These are phyloP conservation scores for Torymus tubicola DNA, from an alignment of 2,888 invertebrate genomes.

Conservation along the genomic window DNA sequence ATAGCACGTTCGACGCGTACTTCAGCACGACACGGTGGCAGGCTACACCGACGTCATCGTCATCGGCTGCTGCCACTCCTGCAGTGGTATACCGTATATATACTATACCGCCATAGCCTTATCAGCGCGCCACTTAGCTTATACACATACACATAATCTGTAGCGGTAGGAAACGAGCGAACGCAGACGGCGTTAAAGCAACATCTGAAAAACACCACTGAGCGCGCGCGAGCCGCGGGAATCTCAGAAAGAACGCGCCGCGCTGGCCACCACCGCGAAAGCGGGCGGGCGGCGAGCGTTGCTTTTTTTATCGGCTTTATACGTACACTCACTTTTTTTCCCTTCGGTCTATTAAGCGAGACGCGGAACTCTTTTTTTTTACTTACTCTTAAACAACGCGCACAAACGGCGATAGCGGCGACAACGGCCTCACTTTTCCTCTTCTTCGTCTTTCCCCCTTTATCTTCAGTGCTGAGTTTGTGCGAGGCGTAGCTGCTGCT, in stretches of 20 bases:
- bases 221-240: not conserved
- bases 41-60: not conserved
- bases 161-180: no score
- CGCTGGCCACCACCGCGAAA: not conserved
- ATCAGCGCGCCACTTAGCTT: no score
- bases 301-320: constrained; percentile 32
- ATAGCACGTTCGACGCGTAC: constrained; percentile 30
- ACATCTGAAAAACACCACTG: no score
- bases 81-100: not conserved
- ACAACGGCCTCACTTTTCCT: no score
- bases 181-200: no score
- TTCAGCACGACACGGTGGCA: constrained; percentile 2
- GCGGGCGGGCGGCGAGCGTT: constrained; percentile 20
- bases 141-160: no score
- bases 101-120: no score
- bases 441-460: not conserved
- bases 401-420: not conserved
- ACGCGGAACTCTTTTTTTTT: not conserved
- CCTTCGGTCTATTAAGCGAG: constrained; percentile 52
- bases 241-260: not conserved
- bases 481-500: constrained; percentile 12
- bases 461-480: not conserved
- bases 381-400: not conserved
- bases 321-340: constrained; percentile 51
- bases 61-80: constrained; percentile 13